Evolutionary conservation across 2,113 vertebrate genomes (phyloP).

Genomic region (Parus major): DNA sequence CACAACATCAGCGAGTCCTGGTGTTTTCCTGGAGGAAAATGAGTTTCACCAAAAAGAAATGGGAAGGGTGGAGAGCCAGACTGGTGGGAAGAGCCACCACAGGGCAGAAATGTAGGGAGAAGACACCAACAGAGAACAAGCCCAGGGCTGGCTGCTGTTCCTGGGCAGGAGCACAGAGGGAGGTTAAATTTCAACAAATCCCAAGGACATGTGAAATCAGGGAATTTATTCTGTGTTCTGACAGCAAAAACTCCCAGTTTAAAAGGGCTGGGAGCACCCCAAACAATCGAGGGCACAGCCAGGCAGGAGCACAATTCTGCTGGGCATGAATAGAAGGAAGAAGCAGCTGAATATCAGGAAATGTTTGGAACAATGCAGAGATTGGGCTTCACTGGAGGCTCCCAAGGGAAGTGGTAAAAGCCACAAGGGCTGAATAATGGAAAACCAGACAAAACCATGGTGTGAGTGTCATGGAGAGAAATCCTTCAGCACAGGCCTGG

Average conservation of each 20-base stretch:
- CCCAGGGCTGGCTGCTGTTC: neutral
- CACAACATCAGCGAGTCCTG: fast-evolving
- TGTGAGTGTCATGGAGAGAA: neutral
- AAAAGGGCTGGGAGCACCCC: neutral
- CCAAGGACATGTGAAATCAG: neutral
- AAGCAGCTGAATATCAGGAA: constrained; percentile 65
- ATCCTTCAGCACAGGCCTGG: neutral
- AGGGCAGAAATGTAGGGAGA: neutral
- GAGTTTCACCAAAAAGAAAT: neutral
- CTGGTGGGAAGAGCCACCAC: neutral
- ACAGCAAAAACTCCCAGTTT: neutral
- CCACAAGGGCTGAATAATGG: neutral
- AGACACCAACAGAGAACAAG: neutral
- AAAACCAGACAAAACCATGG: neutral
- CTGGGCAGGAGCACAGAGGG: neutral
- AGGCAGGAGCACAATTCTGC: constrained; percentile 23
- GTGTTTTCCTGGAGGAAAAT: neutral
- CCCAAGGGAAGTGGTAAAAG: neutral
- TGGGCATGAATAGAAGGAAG: constrained; percentile 53
- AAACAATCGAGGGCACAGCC: neutral
- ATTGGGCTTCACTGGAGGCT: neutral
- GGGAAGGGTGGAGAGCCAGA: neutral
- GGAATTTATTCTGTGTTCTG: neutral
- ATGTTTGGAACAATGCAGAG: neutral
- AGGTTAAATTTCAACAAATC: neutral